Percentiles rank a stretch among this genome's conserved stretches.
Conservation (phyloP, 2,113 vertebrate species). For the Scopus umbretta region DNA sequence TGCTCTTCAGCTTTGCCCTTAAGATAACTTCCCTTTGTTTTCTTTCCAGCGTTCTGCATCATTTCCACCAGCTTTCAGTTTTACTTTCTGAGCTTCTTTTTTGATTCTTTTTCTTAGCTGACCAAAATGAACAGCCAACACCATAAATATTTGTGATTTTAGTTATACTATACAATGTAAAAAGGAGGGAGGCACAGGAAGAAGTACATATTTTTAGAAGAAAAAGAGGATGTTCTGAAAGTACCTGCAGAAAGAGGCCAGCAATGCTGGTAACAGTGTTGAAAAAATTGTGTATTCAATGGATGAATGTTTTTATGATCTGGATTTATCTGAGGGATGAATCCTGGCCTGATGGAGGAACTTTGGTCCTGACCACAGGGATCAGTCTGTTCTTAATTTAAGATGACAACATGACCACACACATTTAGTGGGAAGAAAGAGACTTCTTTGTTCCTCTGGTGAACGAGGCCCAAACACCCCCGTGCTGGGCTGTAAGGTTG, state of each 20-base stretch:
- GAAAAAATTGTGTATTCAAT: not conserved
- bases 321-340: not conserved
- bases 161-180: not conserved
- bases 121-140: not conserved
- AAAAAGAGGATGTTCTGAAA: constrained; percentile 10
- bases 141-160: not conserved
- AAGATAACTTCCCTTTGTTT: not conserved
- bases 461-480: not conserved
- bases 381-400: not conserved
- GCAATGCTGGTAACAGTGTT: not conserved
- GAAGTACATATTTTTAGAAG: constrained; percentile 16
- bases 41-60: not conserved
- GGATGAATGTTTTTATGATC: not conserved
- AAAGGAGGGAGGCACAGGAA: not conserved
- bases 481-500: not conserved
- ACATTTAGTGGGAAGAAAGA: not conserved
- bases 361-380: not conserved
- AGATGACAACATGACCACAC: not conserved
- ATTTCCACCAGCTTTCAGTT: not conserved
- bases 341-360: not conserved
- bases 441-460: not conserved
- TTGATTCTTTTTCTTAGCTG: not conserved
- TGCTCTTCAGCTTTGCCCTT: not conserved
- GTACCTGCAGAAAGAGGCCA: not conserved
- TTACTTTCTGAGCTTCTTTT: not conserved